These are phyloP conservation scores for Phylloscopus trochilus DNA, from an alignment of 2,113 vertebrate genomes.

Conservation along the genomic window DNA sequence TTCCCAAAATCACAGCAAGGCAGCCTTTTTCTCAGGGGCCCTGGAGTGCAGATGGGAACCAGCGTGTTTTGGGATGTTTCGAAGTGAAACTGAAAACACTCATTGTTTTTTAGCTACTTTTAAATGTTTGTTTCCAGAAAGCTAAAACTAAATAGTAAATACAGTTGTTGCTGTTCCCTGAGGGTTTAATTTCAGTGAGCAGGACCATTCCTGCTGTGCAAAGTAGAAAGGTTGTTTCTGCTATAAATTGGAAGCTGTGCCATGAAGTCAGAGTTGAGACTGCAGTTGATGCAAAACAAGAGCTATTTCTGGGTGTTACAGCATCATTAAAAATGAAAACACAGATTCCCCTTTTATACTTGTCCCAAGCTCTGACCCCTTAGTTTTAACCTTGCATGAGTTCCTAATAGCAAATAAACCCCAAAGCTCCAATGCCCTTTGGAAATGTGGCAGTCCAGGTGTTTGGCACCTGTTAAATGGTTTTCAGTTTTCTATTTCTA, in stretches of 20 bases:
- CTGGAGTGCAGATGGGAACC: background rate
- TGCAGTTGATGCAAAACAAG: background rate
- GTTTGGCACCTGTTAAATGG: background rate
- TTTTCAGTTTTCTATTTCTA: background rate
- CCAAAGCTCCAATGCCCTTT: background rate
- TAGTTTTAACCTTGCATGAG: background rate
- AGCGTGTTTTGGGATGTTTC: background rate
- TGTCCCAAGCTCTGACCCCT: background rate
- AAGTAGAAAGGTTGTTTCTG: background rate
- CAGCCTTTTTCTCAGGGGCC: background rate
- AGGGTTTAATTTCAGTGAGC: background rate
- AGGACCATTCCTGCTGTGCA: background rate
- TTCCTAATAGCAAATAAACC: background rate
- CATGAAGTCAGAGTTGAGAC: background rate
- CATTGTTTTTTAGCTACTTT: background rate
- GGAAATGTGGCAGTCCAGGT: background rate
- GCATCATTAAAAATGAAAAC: background rate
- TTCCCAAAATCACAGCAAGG: background rate
- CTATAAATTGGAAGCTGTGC: background rate
- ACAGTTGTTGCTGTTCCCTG: background rate
- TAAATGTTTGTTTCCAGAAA: background rate
- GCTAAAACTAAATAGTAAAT: background rate
- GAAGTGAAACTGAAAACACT: background rate
- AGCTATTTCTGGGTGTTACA: background rate
- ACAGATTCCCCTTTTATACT: background rate